Evolutionary conservation across 2,797 vertebrate species (phyloP).

Genomic region (Vipera ursinii): DNA sequence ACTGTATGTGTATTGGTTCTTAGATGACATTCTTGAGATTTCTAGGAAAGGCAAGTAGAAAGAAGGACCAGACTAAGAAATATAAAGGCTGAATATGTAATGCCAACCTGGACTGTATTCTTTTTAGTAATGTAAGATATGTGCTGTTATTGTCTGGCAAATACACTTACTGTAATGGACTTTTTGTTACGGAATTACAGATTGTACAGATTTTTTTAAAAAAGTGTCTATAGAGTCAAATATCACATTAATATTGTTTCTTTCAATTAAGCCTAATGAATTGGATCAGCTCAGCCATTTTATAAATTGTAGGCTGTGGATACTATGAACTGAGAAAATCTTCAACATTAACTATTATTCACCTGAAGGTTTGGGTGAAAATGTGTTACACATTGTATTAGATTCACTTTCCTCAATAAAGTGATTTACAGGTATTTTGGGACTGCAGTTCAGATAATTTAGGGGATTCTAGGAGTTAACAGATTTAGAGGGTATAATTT

Average conservation of each 20-base stretch:
- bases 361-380: not conserved
- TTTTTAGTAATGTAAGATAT: not conserved
- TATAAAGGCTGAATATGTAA: not conserved
- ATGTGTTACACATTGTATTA: not conserved
- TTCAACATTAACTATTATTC: not conserved
- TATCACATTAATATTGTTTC: not conserved
- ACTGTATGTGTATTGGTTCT: not conserved
- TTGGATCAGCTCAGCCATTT: not conserved
- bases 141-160: not conserved
- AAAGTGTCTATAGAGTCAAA: not conserved
- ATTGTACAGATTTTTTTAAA: not conserved
- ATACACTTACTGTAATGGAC: not conserved
- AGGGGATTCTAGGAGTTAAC: not conserved
- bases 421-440: not conserved
- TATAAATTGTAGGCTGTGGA: not conserved
- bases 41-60: not conserved
- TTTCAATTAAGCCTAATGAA: not conserved
- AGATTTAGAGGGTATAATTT: not conserved
- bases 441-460: not conserved
- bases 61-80: not conserved
- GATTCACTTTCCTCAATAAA: not conserved
- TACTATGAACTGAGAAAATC: not conserved
- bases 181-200: too few species aligned
- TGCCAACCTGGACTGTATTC: not conserved
- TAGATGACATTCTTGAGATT: not conserved